Base-by-base conservation (phyloP, 2,888 invertebrate genomes). In the Andrena haemorrhoa region DNA sequence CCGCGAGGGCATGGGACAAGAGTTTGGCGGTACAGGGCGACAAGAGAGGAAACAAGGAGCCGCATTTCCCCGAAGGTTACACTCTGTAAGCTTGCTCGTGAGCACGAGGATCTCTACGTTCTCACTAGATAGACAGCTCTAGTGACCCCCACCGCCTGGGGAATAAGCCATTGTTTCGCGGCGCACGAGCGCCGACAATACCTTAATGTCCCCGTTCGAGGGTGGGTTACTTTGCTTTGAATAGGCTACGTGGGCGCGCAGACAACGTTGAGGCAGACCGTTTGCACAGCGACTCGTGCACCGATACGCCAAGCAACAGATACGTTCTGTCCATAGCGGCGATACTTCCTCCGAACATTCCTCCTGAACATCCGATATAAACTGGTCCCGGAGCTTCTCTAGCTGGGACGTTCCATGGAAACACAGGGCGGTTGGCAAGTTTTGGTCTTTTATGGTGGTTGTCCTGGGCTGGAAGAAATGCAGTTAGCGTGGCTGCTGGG, bases 141-240 rank as follows among this genome's bases (percentile, higher is more conserved):
- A 76, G 87, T 84, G 87, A 87, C 82, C 85, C 41, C 64, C 60
- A 33, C 53, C 76, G 85, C 79, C 86, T 79, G 56, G 89, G 89
- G 88, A 85, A 82, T 84, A 85, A 75, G 69, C 80, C 83, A 90
- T 91, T 91, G 91, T 91, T 89, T 86, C 84, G 68, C 69, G 81
- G 84, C 78, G 79, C 77, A 85, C 86, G 73, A 80, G 75, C 80
- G 77, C 88, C 88, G 83, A 91, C 90, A 91, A 91, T 90, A 71
- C 85, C 65, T 82, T 86, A 88, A 88, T 87, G 88, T 86, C 86
- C 8, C 82, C 84, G 87, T 88, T 86, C 86, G 74, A 79, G 81
- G 41, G 41, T 41, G 83, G 78, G 81, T 60, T 60, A 51, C 58
- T 29, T 82, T 79, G 75, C 73, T 79, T 80, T 84, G 87, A 88